Conservation (phyloP, 2,797 vertebrate species). For the Gymnopithys bicolor region DNA sequence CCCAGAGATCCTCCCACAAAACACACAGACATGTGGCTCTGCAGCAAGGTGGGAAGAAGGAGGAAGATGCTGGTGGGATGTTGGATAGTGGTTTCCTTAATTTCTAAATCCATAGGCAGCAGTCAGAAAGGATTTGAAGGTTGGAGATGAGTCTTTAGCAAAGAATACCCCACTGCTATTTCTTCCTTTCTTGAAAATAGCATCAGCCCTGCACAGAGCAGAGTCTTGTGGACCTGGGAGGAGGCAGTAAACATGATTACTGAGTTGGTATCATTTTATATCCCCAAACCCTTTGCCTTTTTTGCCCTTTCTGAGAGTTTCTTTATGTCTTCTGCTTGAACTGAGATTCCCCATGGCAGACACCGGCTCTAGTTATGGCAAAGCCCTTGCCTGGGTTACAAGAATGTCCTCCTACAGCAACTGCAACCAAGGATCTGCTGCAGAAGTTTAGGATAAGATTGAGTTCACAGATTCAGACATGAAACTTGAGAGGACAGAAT, state of each 20-base stretch:
- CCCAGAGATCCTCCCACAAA: not conserved
- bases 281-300: rapidly evolving
- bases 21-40: not conserved
- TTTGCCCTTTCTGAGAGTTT: rapidly evolving
- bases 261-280: rapidly evolving
- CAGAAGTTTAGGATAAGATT: not conserved
- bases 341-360: not conserved
- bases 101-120: not conserved
- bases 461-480: not conserved
- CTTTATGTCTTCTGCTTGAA: not conserved
- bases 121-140: not conserved
- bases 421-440: not conserved
- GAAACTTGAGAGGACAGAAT: not conserved
- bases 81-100: not conserved
- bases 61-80: not conserved
- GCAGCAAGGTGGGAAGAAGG: not conserved
- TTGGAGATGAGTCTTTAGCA: not conserved
- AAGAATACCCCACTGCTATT: not conserved
- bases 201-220: not conserved
- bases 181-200: not conserved
- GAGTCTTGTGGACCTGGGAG: not conserved
- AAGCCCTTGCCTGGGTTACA: not conserved
- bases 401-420: not conserved
- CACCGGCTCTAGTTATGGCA: not conserved
- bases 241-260: not conserved